These are phyloP conservation scores for Pseudomyrmex gracilis DNA, from an alignment of 1,140 invertebrate species.

Conservation along the genomic window DNA sequence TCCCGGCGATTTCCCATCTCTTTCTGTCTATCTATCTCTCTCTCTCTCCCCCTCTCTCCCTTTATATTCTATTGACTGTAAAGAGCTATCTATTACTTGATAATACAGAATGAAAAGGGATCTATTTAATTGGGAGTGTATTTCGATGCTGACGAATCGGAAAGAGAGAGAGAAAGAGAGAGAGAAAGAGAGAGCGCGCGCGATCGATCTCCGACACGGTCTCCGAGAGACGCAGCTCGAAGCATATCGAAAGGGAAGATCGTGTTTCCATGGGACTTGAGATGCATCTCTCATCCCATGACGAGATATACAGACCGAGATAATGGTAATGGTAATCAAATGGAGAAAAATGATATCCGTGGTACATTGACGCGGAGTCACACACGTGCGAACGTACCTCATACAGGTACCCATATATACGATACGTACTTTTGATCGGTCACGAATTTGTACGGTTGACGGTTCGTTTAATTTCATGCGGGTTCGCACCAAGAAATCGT, in stretches of 20 bases:
- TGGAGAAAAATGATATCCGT: constrained; percentile 49
- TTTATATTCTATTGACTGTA: background rate
- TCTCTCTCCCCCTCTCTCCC: too few relatives aligned
- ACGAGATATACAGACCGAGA: constrained; percentile 28
- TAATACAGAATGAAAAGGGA: too few relatives aligned
- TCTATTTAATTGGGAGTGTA: too few relatives aligned
- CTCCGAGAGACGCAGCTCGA: constrained; percentile 59
- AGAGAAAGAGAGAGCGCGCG: too few relatives aligned
- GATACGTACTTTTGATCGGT: background rate
- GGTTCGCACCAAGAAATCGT: background rate
- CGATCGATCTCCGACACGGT: constrained; percentile 34
- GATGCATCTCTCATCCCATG: constrained; percentile 72
- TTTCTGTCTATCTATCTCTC: too few relatives aligned
- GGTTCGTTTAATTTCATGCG: constrained; percentile 33
- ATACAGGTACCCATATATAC: constrained; percentile 72
- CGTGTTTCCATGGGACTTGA: constrained; percentile 77
- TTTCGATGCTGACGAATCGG: too few relatives aligned
- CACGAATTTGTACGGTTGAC: background rate
- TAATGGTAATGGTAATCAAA: constrained; percentile 37
- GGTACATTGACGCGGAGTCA: background rate
- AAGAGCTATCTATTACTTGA: too few relatives aligned
- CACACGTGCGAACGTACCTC: background rate
- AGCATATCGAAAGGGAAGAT: constrained; percentile 72
- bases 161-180: too few relatives aligned
- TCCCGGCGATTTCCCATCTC: background rate